Evolutionary conservation across 1,140 invertebrate genomes (phyloP).

Genomic region (Probaryconus sp.): DNA sequence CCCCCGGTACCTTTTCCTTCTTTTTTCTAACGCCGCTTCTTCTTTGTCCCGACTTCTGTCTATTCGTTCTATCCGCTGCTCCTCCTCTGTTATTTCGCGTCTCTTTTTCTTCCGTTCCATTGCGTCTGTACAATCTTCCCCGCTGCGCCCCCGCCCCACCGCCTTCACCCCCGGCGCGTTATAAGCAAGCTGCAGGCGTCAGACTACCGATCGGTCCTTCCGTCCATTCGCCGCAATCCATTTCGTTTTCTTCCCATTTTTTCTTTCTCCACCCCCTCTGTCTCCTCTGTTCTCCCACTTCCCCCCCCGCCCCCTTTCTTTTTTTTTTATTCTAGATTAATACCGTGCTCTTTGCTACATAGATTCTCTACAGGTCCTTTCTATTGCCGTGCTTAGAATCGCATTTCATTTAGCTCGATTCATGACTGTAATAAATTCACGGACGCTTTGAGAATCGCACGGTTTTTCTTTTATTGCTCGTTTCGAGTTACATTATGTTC

Average conservation of each 20-base stretch:
- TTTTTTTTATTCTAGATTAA: slow-evolving; percentile 54
- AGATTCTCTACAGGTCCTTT: slow-evolving; percentile 45
- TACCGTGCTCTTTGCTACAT: slow-evolving; percentile 40
- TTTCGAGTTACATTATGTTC: slow-evolving; percentile 45
- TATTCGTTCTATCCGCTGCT: slow-evolving; percentile 44
- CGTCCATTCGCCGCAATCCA: slow-evolving; percentile 33
- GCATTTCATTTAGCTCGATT: slow-evolving; percentile 58
- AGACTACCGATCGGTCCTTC: slow-evolving; percentile 31
- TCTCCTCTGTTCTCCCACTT: too few species aligned
- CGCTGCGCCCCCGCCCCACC: slow-evolving; percentile 35
- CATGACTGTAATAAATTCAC: slow-evolving; percentile 52
- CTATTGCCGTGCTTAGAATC: slow-evolving; percentile 54
- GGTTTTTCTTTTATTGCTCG: slow-evolving; percentile 50
- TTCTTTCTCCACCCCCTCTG: slow-evolving; percentile 1
- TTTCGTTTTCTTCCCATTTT: slow-evolving; percentile 15
- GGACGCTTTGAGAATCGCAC: slow-evolving; percentile 41
- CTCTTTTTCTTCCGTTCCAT: slow-evolving; percentile 37
- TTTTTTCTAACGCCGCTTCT: slow-evolving; percentile 52
- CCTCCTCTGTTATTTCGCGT: slow-evolving; percentile 36
- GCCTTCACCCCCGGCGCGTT: slow-evolving; percentile 48
- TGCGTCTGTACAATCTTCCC: background rate
- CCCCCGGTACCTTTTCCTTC: slow-evolving; percentile 52
- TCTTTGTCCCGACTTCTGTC: slow-evolving; percentile 55
- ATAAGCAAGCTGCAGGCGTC: slow-evolving; percentile 34
- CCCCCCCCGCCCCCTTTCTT: slow-evolving; percentile 5